A percentile compares a stretch with the other conserved stretches of the same genome.
These are phyloP conservation scores for Ptilodon capucinus DNA, from an alignment of 2,888 invertebrate species.

Conservation along the genomic window DNA sequence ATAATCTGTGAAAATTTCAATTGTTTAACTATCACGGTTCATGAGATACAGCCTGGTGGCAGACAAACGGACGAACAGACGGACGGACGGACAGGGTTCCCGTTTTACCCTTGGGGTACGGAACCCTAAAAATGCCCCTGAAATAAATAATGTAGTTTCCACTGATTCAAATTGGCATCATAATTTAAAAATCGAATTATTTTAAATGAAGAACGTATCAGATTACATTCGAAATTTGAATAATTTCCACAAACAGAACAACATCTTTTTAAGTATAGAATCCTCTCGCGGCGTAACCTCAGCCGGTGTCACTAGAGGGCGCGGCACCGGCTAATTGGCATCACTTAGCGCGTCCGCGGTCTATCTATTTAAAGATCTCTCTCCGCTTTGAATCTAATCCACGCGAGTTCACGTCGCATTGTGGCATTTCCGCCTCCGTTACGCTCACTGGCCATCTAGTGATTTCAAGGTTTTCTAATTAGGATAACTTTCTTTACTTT, in stretches of 20 bases:
- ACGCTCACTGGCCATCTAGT: slow-evolving; percentile 29
- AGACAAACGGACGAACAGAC: too few species aligned
- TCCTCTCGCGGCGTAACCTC: slow-evolving; percentile 23
- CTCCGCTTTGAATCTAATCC: slow-evolving; percentile 48
- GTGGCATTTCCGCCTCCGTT: slow-evolving; percentile 47
- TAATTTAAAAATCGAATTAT: too few species aligned
- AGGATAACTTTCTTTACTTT: too few species aligned
- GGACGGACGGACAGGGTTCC: too few species aligned
- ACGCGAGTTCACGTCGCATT: slow-evolving; percentile 39
- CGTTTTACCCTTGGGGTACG: too few species aligned
- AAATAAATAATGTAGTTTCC: too few species aligned
- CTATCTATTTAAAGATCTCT: slow-evolving; percentile 53
- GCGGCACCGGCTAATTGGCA: slow-evolving; percentile 49
- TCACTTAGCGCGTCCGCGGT: slow-evolving; percentile 57
- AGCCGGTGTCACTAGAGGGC: slow-evolving; percentile 44
- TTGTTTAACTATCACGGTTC: too few species aligned
- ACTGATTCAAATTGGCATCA: too few species aligned
- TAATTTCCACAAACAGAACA: not conserved
- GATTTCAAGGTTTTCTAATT: slow-evolving; percentile 31
- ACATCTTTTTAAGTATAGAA: slow-evolving; percentile 25
- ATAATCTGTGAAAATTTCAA: too few species aligned
- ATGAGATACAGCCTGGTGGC: too few species aligned
- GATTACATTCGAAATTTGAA: not conserved
- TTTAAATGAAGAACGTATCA: too few species aligned
- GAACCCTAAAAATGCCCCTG: too few species aligned